phyloP scores from a whole-genome alignment of 2,888 invertebrate species.

The Toxonevra muliebris region DNA sequence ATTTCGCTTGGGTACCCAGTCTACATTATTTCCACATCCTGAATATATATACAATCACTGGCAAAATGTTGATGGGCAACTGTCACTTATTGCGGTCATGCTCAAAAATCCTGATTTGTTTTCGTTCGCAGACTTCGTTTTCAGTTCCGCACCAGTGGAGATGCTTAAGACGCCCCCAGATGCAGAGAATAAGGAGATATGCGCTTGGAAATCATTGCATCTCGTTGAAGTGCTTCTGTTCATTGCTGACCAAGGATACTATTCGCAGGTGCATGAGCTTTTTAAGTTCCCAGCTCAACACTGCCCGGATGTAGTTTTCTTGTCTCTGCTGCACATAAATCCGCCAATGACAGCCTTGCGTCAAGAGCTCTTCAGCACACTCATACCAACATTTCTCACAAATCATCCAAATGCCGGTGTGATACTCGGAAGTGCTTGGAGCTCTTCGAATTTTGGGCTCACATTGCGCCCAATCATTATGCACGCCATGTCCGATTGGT shows the following conservation, averaged over 20 bases:
- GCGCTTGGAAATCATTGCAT: conserved; percentile 92
- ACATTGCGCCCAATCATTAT: conserved; percentile 85
- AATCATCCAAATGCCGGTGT: conserved; percentile 97
- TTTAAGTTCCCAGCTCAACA: conserved; percentile 92
- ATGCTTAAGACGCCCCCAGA: conserved; percentile 94
- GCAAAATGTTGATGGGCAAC: conserved; percentile 93
- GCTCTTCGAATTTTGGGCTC: conserved; percentile 75
- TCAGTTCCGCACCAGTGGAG: conserved; percentile 86
- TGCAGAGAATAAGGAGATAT: conserved; percentile 91
- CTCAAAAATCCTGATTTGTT: conserved; percentile 93
- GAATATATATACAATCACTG: conserved; percentile 90
- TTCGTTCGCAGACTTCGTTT: conserved; percentile 92
- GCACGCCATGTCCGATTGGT: conserved; percentile 99
- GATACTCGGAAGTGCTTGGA: conserved; percentile 97
- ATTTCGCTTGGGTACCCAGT: conserved; percentile 81
- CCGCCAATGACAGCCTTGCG: conserved; percentile 81
- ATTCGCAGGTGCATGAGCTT: conserved; percentile 80
- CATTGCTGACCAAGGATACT: conserved; percentile 88
- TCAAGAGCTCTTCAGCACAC: conserved; percentile 85
- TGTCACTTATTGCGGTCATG: conserved; percentile 86
- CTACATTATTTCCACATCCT: conserved; percentile 81
- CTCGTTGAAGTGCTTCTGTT: conserved; percentile 87
- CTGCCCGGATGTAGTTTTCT: conserved; percentile 92
- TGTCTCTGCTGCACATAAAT: conserved; percentile 88
- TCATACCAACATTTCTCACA: conserved; percentile 92